phyloP scores from a whole-genome alignment of 1,140 invertebrate genomes.

The Drosophila setifemur region DNA sequence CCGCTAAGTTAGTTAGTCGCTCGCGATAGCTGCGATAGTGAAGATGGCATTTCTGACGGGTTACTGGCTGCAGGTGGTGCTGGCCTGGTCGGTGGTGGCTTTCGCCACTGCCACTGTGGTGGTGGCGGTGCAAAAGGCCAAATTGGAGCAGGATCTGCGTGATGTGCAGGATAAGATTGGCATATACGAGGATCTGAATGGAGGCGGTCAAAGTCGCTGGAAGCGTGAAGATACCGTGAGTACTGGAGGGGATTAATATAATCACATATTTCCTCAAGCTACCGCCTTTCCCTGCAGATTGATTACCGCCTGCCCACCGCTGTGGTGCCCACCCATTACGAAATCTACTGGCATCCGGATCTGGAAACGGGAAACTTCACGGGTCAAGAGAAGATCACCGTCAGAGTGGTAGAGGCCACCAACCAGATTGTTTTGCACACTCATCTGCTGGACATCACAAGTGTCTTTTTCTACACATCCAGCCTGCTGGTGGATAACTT shows the following conservation, averaged over 20 bases:
- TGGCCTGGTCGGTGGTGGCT: slow-evolving; percentile 57
- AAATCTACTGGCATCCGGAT: slow-evolving; percentile 90
- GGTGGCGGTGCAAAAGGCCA: slow-evolving; percentile 62
- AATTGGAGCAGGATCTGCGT: slow-evolving; percentile 40
- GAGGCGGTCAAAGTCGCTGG: not conserved
- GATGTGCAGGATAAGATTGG: slow-evolving; percentile 60
- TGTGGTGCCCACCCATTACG: slow-evolving; percentile 89
- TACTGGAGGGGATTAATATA: not conserved
- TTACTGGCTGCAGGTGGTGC: slow-evolving; percentile 28
- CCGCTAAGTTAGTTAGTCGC: slow-evolving; percentile 41
- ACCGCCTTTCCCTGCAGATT: slow-evolving; percentile 44
- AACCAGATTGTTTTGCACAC: slow-evolving; percentile 88
- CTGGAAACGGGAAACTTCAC: slow-evolving; percentile 87
- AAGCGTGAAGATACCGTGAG: slow-evolving; percentile 32
- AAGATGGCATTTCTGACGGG: slow-evolving; percentile 45
- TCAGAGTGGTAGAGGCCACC: slow-evolving; percentile 84
- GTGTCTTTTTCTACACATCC: slow-evolving; percentile 36
- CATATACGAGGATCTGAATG: slow-evolving; percentile 17
- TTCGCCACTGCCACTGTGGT: slow-evolving; percentile 82
- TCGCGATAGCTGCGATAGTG: slow-evolving; percentile 28
- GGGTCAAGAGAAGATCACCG: slow-evolving; percentile 87
- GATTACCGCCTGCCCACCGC: slow-evolving; percentile 86
- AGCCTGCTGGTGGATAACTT: slow-evolving; percentile 29
- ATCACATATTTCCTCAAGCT: too few relatives aligned
- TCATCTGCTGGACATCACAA: slow-evolving; percentile 79